These are phyloP conservation scores for Phalera bucephala DNA, from an alignment of 2,888 invertebrate genomes.

Conservation along the genomic window DNA sequence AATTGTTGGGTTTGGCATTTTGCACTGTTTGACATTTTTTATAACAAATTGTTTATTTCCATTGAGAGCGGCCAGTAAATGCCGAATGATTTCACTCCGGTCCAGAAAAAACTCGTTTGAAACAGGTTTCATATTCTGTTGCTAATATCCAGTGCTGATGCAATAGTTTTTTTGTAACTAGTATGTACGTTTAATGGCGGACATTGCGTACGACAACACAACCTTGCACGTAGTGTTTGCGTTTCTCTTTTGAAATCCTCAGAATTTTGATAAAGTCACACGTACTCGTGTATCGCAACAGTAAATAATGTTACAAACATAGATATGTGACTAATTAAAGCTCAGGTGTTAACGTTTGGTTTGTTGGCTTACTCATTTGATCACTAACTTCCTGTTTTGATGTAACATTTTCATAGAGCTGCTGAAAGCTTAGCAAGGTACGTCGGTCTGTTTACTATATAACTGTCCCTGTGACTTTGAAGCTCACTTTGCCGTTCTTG, in stretches of 20 bases:
- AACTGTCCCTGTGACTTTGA: too few species aligned
- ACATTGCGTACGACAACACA: slow-evolving; percentile 34
- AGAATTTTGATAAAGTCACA: slow-evolving; percentile 17
- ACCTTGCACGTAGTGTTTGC: slow-evolving; percentile 34
- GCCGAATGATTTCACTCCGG: slow-evolving; percentile 12
- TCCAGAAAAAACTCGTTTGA: slow-evolving; percentile 29
- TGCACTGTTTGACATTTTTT: background rate
- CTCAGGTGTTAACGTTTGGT: background rate
- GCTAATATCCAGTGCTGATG: slow-evolving; percentile 39
- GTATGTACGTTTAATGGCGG: slow-evolving; percentile 25
- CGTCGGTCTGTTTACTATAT: too few species aligned
- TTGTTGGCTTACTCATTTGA: too few species aligned
- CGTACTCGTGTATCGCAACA: background rate
- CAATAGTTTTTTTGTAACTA: slow-evolving; percentile 34
- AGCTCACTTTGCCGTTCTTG: too few species aligned
- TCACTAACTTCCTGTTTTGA: too few species aligned
- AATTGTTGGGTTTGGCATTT: background rate
- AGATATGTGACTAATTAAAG: background rate
- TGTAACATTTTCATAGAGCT: too few species aligned
- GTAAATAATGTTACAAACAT: background rate
- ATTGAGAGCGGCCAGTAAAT: slow-evolving; percentile 1
- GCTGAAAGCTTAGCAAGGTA: too few species aligned
- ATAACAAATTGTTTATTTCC: background rate
- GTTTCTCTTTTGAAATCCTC: slow-evolving; percentile 36
- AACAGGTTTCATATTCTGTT: slow-evolving; percentile 33